Conservation (phyloP, 2,888 invertebrate species). For the Nasonia oneida region DNA sequence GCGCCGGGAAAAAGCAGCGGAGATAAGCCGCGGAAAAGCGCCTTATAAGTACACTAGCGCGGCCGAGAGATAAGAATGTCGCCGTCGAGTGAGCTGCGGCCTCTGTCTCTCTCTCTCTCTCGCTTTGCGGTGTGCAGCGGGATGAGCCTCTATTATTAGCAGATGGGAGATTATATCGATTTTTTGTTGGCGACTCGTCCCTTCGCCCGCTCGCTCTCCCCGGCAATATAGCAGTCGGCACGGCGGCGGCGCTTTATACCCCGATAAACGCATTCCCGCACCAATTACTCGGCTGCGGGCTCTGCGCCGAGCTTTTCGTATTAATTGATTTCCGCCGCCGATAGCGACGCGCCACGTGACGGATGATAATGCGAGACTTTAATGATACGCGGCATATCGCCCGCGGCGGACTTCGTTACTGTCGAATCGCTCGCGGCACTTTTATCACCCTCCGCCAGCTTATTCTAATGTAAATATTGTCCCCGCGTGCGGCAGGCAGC, state of each 20-base stretch:
- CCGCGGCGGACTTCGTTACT: constrained; percentile 41
- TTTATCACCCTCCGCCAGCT: constrained; percentile 18
- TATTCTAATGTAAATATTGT: neutral
- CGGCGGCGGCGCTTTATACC: constrained; percentile 72
- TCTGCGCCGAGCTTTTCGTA: constrained; percentile 67
- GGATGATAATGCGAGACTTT: constrained; percentile 55
- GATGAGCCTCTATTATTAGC: constrained; percentile 77
- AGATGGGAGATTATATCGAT: constrained; percentile 78
- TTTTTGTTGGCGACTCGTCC: constrained; percentile 67
- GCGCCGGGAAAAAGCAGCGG: neutral
- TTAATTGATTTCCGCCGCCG: constrained; percentile 75
- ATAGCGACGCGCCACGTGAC: constrained; percentile 57
- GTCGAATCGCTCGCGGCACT: constrained; percentile 48
- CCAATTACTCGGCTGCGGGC: constrained; percentile 74
- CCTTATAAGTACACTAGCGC: neutral
- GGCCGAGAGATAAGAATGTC: constrained; percentile 22
- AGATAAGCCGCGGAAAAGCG: constrained; percentile 4
- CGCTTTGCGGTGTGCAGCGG: constrained; percentile 33
- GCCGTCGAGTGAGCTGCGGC: constrained; percentile 64
- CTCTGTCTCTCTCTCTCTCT: constrained; percentile 65
- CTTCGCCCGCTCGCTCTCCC: constrained; percentile 55
- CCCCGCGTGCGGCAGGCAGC: neutral
- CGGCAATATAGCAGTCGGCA: constrained; percentile 63
- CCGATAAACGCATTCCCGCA: constrained; percentile 75
- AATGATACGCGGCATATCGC: constrained; percentile 37